Base-by-base conservation (phyloP, 2,888 invertebrate genomes). In the Erannis defoliaria region DNA sequence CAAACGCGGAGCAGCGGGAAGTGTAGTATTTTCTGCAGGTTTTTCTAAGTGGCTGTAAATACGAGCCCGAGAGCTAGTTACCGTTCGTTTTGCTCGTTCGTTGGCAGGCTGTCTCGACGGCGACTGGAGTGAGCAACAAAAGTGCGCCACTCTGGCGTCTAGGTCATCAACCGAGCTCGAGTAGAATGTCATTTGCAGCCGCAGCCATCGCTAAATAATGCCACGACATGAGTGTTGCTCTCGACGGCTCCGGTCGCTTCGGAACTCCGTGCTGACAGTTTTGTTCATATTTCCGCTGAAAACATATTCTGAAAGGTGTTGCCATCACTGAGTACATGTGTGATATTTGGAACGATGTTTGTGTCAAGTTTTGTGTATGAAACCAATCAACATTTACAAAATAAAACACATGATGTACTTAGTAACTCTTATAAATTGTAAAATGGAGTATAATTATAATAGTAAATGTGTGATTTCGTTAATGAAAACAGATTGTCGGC, bases 161-260 rank as follows among this genome's bases (percentile, higher is more conserved):
- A 58, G 43, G 49, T 62, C 62, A 56, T 59, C 56, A 45, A 43
- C 43, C 58, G 54, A 55, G 45, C 51, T 56, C 51, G 51, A 62
- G 29, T 42, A 46, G 38, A 53, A 23, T 23, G 60, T 68, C 68
- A 66, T 73, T 72, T 63, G 55, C 64, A 67, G 68, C 61, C 54
- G 68, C 62, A 64, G 71, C 64, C 71, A 70, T 66, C 67, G 62
- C 66, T 64, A 70, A 73, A 74, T 79, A 70, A 72, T 67, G 65
- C 68, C 56, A 62, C 64, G 73, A 61, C 64, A 53, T 38, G 38
- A 38, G 54, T 54, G 40, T 45, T 43, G 61, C 56, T 53, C 53
- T 54, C 49, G 38, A 55, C 29, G 19, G 19, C 19, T 37, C 21
- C 43, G 23, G n/a, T 37, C 40, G 51, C 51, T 46, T 21, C 54